Evolutionary conservation across 2,888 invertebrate genomes (phyloP).

Genomic region (Caenorhabditis macrosperma): DNA sequence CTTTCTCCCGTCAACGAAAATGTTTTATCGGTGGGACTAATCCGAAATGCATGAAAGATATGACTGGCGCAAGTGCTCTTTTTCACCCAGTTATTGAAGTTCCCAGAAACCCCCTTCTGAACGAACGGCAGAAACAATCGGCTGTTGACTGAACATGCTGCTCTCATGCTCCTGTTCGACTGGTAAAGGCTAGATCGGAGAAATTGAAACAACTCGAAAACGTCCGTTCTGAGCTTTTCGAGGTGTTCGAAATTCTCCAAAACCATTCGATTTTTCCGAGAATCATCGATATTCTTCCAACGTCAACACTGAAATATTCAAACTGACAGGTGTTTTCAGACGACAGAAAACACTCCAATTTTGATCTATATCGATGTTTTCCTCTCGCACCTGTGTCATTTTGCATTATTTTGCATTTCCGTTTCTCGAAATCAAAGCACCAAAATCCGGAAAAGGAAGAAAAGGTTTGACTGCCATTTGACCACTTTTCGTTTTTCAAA

Average conservation of each 20-base stretch:
- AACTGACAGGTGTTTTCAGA: neutral
- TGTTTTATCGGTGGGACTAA: slow-evolving; percentile 5
- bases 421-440: neutral
- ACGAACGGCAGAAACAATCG: too few relatives aligned
- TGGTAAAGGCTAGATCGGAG: too few relatives aligned
- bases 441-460: too few relatives aligned
- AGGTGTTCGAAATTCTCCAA: neutral
- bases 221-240: too few relatives aligned
- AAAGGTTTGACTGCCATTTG: neutral
- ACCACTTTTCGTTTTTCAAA: too few relatives aligned
- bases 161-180: too few relatives aligned
- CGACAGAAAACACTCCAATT: slow-evolving; percentile 1
- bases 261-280: neutral
- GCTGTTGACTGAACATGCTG: too few relatives aligned
- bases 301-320: slow-evolving; percentile 2
- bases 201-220: too few relatives aligned
- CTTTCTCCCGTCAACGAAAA: neutral
- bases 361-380: neutral
- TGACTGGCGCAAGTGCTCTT: slow-evolving; percentile 23
- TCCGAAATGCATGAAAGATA: slow-evolving; percentile 38
- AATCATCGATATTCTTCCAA: neutral
- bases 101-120: neutral
- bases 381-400: neutral
- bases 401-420: neutral
- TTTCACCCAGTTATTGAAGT: slow-evolving; percentile 5